A percentile compares a stretch with the other conserved stretches of the same genome.
phyloP scores from a whole-genome alignment of 2,888 invertebrate species.

The Metopia argyrocephala region DNA sequence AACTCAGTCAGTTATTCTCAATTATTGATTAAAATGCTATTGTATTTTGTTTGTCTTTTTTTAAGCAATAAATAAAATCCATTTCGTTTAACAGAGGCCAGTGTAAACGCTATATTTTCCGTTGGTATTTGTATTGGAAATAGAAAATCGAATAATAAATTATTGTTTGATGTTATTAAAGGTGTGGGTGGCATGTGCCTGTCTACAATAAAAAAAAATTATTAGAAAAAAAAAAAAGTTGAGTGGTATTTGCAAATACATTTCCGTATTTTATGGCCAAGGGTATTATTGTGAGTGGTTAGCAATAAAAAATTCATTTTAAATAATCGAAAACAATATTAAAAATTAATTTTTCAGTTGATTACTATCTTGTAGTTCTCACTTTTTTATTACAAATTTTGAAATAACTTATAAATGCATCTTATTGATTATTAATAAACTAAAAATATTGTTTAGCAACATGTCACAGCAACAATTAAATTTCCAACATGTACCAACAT shows the following conservation, averaged over 20 bases:
- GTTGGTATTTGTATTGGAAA: background rate
- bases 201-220: background rate
- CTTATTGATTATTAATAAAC: too few species aligned
- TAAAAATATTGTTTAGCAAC: slow-evolving; percentile 3
- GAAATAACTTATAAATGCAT: too few species aligned
- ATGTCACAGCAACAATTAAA: slow-evolving; percentile 11
- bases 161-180: background rate
- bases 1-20: background rate
- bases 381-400: too few species aligned
- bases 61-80: too few species aligned
- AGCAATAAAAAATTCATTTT: background rate
- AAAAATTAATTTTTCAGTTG: background rate
- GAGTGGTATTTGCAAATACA: background rate
- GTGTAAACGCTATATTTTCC: background rate
- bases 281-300: background rate
- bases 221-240: too few species aligned
- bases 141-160: background rate
- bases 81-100: too few species aligned
- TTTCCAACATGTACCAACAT: background rate
- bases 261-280: slow-evolving; percentile 1
- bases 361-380: background rate
- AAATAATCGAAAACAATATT: background rate
- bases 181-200: slow-evolving; percentile 22
- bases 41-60: background rate
- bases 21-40: background rate